A percentile compares a stretch with the other conserved stretches of the same genome.
Evolutionary conservation across 2,888 invertebrate genomes (phyloP).

Genomic region (Pammene fasciana): DNA sequence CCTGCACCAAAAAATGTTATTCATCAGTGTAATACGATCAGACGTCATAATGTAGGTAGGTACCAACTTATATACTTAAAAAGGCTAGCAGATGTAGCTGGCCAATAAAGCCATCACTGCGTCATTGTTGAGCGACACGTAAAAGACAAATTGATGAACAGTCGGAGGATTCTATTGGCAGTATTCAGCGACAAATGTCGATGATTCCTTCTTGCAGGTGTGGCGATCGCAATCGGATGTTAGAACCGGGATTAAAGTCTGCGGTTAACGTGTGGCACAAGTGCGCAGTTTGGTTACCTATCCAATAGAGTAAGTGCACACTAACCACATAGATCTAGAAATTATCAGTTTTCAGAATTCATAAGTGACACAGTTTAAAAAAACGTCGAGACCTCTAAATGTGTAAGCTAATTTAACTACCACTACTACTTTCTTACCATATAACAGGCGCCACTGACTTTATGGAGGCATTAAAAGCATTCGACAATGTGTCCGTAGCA

Average conservation of each 20-base stretch:
- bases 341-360: too few relatives aligned
- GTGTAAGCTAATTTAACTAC: too few relatives aligned
- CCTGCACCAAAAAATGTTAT: too few relatives aligned
- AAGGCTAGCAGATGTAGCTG: too few relatives aligned
- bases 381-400: too few relatives aligned
- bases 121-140: too few relatives aligned
- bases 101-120: too few relatives aligned
- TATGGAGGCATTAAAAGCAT: neutral
- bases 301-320: neutral
- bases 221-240: neutral
- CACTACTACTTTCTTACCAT: too few relatives aligned
- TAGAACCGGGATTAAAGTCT: constrained; percentile 31
- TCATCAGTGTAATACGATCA: too few relatives aligned
- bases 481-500: neutral
- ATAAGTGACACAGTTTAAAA: too few relatives aligned
- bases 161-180: constrained; percentile 7
- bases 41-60: too few relatives aligned
- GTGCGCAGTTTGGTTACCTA: neutral
- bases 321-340: neutral
- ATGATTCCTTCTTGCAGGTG: constrained; percentile 16
- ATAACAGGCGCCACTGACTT: neutral
- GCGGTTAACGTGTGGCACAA: constrained; percentile 22
- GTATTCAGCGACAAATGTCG: constrained; percentile 10
- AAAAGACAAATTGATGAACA: neutral
- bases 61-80: too few relatives aligned